These are phyloP conservation scores for Melanerpes formicivorus DNA, from an alignment of 2,113 vertebrate species.

Conservation along the genomic window DNA sequence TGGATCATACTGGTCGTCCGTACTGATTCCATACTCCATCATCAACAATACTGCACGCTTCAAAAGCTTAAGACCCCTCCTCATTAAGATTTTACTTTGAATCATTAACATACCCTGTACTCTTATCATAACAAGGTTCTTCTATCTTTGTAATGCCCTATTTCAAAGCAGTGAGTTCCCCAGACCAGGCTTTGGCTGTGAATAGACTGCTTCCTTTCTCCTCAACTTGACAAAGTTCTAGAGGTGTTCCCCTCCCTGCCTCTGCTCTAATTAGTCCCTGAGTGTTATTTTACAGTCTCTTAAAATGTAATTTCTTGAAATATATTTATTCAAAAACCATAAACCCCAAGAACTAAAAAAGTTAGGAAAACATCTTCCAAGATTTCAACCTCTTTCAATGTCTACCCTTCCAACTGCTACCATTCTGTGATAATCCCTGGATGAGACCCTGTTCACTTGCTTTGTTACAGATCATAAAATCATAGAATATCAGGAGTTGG, in stretches of 20 bases:
- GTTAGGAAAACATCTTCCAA: not conserved
- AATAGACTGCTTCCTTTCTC: not conserved
- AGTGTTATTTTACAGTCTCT: not conserved
- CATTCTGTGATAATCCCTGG: not conserved
- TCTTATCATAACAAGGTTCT: not conserved
- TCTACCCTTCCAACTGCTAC: too few species aligned
- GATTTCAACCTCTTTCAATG: too few species aligned
- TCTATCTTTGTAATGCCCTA: not conserved
- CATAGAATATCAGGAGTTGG: too few species aligned
- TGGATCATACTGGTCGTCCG: too few species aligned
- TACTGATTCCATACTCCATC: too few species aligned
- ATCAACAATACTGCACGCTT: not conserved
- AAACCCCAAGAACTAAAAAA: not conserved
- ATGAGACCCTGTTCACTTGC: not conserved
- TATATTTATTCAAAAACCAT: not conserved
- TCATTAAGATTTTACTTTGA: not conserved
- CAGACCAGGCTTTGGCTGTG: not conserved
- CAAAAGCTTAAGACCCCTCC: not conserved
- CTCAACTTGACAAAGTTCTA: not conserved
- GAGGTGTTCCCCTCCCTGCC: not conserved
- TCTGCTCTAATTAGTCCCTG: not conserved
- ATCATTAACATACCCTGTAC: not conserved
- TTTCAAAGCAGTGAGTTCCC: not conserved
- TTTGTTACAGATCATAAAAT: not conserved
- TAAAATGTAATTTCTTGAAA: not conserved